Conservation (phyloP, 2,797 vertebrate genomes). For the Crocidura indochinensis region DNA sequence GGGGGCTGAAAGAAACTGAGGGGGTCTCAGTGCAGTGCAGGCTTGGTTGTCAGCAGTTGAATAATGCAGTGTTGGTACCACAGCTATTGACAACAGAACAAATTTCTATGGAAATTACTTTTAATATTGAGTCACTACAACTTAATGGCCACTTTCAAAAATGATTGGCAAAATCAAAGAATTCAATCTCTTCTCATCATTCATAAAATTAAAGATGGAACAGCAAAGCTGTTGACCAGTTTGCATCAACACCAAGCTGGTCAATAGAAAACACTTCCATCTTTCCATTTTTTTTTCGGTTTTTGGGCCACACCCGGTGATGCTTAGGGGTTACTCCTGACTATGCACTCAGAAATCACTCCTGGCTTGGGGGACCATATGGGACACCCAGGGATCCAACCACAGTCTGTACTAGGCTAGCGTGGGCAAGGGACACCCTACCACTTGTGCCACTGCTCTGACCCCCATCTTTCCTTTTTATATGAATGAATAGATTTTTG, state of each 20-base stretch:
- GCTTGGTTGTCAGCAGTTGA: constrained; percentile 68
- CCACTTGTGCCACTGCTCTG: no score
- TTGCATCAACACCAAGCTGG: neutral
- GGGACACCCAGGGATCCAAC: no score
- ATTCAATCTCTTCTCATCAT: constrained; percentile 52
- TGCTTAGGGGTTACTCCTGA: no score
- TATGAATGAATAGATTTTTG: no score
- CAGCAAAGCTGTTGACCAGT: neutral
- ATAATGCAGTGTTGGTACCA: neutral
- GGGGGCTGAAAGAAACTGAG: neutral
- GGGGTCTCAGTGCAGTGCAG: no score
- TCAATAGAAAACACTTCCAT: no score
- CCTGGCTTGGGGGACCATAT: no score
- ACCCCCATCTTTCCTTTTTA: neutral
- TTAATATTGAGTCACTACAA: constrained; percentile 71
- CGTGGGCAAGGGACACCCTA: no score
- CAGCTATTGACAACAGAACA: constrained; percentile 65
- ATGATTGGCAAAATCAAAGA: constrained; percentile 71
- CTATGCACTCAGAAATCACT: no score
- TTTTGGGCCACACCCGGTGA: no score
- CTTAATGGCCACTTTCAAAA: constrained; percentile 68
- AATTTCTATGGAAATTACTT: constrained; percentile 72
- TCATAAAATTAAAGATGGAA: constrained; percentile 78
- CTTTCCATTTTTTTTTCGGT: neutral
- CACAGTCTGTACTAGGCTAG: no score